Conservation (phyloP, 2,797 vertebrate genomes). For the Leptoclinus maculatus region DNA sequence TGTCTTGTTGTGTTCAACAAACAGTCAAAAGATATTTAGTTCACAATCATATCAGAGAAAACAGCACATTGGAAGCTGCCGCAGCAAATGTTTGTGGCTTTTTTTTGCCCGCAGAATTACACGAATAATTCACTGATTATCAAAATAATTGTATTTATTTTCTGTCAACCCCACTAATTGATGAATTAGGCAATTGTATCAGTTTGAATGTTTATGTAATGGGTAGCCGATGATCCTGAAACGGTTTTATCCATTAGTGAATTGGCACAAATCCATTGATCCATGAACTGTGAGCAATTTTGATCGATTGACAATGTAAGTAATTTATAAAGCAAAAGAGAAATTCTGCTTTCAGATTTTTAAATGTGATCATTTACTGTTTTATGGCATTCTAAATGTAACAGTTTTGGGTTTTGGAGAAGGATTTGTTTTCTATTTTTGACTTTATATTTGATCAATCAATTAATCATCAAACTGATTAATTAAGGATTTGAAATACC, state of each 20-base stretch:
- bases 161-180: background rate
- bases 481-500: background rate
- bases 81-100: slow-evolving; percentile 5
- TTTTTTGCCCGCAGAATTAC: slow-evolving; percentile 9
- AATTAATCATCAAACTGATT: background rate
- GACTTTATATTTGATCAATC: background rate
- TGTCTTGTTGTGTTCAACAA: slow-evolving; percentile 8
- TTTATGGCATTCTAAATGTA: background rate
- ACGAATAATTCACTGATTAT: background rate
- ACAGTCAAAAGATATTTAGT: background rate
- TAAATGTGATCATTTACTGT: slow-evolving; percentile 5
- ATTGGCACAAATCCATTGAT: background rate
- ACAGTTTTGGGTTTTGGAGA: background rate
- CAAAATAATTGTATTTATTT: slow-evolving; percentile 1
- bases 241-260: slow-evolving; percentile 12
- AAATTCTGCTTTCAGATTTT: slow-evolving; percentile 6
- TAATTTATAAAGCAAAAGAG: background rate
- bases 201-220: slow-evolving; percentile 3
- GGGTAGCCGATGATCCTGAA: background rate
- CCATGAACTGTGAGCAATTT: background rate
- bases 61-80: background rate
- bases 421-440: background rate
- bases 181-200: background rate
- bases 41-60: background rate
- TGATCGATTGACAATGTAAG: background rate